Percentiles rank a stretch among this genome's conserved stretches.
phyloP scores from a whole-genome alignment of 1,140 invertebrate genomes.

The Harlomillsia oculata region DNA sequence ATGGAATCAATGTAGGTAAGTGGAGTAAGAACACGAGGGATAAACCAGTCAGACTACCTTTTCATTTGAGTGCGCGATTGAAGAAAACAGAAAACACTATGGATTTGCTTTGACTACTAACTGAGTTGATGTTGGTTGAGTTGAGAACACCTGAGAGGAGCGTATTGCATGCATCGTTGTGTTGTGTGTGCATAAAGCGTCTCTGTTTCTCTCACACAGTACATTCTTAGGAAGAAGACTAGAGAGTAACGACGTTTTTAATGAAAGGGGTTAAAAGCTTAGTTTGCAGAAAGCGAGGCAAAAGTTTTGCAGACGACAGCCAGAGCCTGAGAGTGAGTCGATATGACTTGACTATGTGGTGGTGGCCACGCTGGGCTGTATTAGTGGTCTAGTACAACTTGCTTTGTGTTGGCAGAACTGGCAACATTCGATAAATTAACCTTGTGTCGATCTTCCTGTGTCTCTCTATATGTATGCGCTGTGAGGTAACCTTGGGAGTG shows the following conservation, averaged over 20 bases:
- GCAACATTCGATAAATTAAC: conserved; percentile 27
- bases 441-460: conserved; percentile 30
- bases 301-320: too few species aligned
- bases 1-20: conserved; percentile 21
- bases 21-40: conserved; percentile 12
- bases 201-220: neutral
- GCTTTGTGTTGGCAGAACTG: conserved; percentile 1
- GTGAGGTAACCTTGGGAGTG: conserved; percentile 25
- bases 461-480: conserved; percentile 10
- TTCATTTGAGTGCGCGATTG: conserved; percentile 7
- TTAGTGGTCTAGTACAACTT: neutral
- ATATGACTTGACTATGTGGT: conserved; percentile 1
- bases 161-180: neutral
- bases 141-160: neutral
- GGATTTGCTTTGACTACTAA: neutral
- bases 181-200: neutral
- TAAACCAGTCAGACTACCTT: conserved; percentile 23
- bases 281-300: too few species aligned
- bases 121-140: neutral
- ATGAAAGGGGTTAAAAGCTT: neutral
- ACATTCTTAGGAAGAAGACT: neutral
- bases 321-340: neutral
- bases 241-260: neutral
- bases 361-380: neutral
- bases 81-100: conserved; percentile 2